Conservation (phyloP, 2,113 vertebrate species). For the Mormyrus lacerda region DNA sequence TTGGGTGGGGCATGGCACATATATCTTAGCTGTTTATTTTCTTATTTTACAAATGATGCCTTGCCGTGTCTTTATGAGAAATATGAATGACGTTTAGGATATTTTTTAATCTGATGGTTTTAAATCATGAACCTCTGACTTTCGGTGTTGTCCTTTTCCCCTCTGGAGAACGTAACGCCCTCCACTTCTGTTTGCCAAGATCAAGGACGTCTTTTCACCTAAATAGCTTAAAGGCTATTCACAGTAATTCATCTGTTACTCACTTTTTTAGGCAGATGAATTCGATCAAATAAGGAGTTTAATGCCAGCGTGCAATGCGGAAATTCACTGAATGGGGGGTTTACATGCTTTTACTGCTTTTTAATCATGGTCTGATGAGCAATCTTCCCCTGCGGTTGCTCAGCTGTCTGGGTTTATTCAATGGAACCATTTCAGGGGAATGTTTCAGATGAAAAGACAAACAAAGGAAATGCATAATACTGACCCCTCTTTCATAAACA, state of each 20-base stretch:
- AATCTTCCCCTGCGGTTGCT: not conserved
- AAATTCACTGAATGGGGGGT: not conserved
- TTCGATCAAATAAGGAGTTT: not conserved
- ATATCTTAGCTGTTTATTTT: not conserved
- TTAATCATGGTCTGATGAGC: not conserved
- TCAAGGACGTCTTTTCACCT: not conserved
- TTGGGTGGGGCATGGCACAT: not conserved
- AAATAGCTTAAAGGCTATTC: not conserved
- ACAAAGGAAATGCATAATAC: not conserved
- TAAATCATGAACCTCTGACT: not conserved
- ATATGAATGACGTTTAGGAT: not conserved
- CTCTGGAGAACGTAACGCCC: slow-evolving; percentile 9
- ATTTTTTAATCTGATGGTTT: too few species aligned
- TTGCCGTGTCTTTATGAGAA: not conserved
- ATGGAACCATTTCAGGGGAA: not conserved
- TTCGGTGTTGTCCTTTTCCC: not conserved
- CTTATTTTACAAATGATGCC: not conserved
- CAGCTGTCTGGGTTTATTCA: not conserved
- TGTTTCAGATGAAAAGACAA: not conserved
- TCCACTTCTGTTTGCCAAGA: slow-evolving; percentile 23
- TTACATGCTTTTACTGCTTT: not conserved
- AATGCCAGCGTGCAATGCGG: not conserved
- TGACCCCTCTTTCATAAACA: not conserved
- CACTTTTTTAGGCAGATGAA: not conserved
- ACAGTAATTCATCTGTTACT: not conserved